phyloP scores from a whole-genome alignment of 2,888 invertebrate species.

The Tipula lateralis region DNA sequence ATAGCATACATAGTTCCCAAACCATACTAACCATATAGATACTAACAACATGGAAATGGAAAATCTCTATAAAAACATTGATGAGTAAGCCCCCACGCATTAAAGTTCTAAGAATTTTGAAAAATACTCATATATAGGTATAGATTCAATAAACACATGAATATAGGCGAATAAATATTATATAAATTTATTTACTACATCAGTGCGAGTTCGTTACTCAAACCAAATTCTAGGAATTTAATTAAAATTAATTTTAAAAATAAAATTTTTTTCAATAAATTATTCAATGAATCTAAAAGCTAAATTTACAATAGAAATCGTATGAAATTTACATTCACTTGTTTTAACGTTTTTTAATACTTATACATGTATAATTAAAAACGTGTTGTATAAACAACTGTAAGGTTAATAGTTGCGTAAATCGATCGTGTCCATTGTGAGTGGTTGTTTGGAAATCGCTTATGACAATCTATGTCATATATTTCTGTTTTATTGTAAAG shows the following conservation, averaged over 20 bases:
- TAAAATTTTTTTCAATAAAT: background rate
- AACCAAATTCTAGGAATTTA: background rate
- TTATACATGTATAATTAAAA: too few species aligned
- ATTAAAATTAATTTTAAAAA: background rate
- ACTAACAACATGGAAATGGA: background rate
- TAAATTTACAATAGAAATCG: background rate
- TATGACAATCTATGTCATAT: too few species aligned
- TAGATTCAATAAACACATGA: background rate
- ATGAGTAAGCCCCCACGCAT: background rate
- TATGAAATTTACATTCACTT: background rate
- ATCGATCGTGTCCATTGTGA: too few species aligned
- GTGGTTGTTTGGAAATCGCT: too few species aligned
- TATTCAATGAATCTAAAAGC: background rate
- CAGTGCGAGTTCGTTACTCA: background rate
- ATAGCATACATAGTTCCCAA: background rate
- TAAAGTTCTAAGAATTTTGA: background rate
- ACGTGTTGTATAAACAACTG: too few species aligned
- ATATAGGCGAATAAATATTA: background rate
- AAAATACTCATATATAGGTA: background rate
- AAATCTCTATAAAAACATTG: background rate
- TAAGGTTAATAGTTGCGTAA: too few species aligned
- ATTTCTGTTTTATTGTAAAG: too few species aligned
- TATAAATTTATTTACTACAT: background rate
- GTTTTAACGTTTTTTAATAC: too few species aligned
- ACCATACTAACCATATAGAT: background rate